Evolutionary conservation across 2,797 vertebrate genomes (phyloP), one percentile per base, ranked within the genome.

Genomic region (Ceryle rudis): DNA sequence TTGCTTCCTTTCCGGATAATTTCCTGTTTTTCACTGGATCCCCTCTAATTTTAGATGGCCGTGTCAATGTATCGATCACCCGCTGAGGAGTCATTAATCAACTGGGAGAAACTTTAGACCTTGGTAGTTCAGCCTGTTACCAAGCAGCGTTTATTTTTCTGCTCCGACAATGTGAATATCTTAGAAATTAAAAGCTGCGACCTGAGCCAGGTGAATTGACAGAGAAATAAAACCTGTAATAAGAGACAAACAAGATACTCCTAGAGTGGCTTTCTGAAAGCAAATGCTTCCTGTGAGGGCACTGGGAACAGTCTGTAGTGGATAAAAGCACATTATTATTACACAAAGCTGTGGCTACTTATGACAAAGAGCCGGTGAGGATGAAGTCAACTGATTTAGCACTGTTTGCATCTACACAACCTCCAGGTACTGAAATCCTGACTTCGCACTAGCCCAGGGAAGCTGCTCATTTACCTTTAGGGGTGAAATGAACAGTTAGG

Each of bases 101-200:
- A 25, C 81, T 73, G 12, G 58, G 72, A 78, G 62, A 93, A 88
- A 64, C 9, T 86, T 92, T 21, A 89, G 70, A 66, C 47, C 37
- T 88, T 72, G 83, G 37, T n/a, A 88, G 73, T 90, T 70, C 90
- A 84, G 47, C 39, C 66, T 72, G 29, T 70, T 84, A 72, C n/a
- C 13, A n/a, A 89, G 78, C n/a, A 80, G n/a, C 12, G 13, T 55
- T 86, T 80, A 31, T 78, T 94, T 89, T 70, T 73, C 73, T 51
- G 7, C 33, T 69, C 85, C 64, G 67, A 90, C 93, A 81, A 81
- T 10, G 6, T 46, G 42, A 62, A 20, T 79, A 82, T 67, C 70
- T 79, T 84, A 60, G 67, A 93, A 90, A 93, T 94, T 77, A 93
- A 90, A 89, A 87, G 39, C 16, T 83, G 60, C 89, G 55, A 70